These are phyloP conservation scores for Coenonympha arcania DNA, from an alignment of 2,888 invertebrate genomes.

Conservation along the genomic window DNA sequence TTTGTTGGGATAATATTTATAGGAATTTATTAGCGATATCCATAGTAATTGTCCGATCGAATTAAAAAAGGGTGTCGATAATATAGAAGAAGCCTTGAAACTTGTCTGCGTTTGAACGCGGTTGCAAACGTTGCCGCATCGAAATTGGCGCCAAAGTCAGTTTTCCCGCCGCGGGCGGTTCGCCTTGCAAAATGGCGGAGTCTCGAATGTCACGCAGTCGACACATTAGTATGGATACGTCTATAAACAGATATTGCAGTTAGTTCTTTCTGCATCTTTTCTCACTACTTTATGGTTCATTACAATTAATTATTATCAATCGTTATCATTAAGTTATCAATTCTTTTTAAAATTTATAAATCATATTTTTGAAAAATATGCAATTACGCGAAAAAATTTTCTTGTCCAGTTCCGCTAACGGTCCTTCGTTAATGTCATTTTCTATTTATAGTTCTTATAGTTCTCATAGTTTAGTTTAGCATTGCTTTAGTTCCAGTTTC, in stretches of 20 bases:
- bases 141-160: conserved; percentile 72
- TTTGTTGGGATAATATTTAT: conserved; percentile 61
- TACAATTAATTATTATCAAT: too few relatives aligned
- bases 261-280: neutral
- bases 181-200: conserved; percentile 71
- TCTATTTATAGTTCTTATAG: too few relatives aligned
- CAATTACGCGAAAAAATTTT: too few relatives aligned
- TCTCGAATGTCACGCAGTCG: conserved; percentile 65
- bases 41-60: conserved; percentile 19
- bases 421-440: too few relatives aligned
- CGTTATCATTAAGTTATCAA: too few relatives aligned
- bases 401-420: too few relatives aligned
- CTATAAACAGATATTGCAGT: conserved; percentile 8
- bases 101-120: conserved; percentile 36
- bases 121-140: conserved; percentile 49
- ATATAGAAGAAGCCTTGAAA: conserved; percentile 28
- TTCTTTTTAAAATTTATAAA: too few relatives aligned
- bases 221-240: conserved; percentile 49
- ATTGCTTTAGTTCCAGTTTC: too few relatives aligned
- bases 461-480: too few relatives aligned
- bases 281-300: too few relatives aligned
- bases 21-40: conserved; percentile 62
- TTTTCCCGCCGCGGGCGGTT: conserved; percentile 69
- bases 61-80: conserved; percentile 31
- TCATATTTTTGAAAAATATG: too few relatives aligned